A percentile compares a stretch with the other conserved stretches of the same genome.
These are phyloP conservation scores for Tragelaphus buxtoni DNA, from an alignment of 2,113 vertebrate genomes.

Conservation along the genomic window DNA sequence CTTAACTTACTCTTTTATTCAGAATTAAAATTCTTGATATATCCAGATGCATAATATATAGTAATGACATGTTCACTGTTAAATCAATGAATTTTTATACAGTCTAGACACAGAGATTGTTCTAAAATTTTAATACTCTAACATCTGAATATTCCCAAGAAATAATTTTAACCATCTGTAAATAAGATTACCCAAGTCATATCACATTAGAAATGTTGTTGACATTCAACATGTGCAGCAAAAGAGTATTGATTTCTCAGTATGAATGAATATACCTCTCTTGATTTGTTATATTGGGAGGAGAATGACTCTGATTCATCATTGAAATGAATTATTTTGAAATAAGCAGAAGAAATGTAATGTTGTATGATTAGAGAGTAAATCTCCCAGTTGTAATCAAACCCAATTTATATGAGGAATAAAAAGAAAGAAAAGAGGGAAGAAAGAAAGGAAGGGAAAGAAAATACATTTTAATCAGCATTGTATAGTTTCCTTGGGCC, in stretches of 20 bases:
- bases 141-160: not conserved
- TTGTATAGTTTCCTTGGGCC: not conserved
- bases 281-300: conserved; percentile 35
- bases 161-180: not conserved
- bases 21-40: not conserved
- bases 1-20: not conserved
- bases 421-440: not conserved
- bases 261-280: not conserved
- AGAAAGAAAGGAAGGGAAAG: not conserved
- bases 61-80: not conserved
- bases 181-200: not conserved
- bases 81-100: not conserved
- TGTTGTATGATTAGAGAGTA: not conserved
- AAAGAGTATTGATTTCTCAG: conserved; percentile 47
- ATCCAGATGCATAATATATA: not conserved
- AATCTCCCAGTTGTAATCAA: not conserved
- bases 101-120: not conserved
- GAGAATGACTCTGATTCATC: conserved; percentile 34
- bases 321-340: conserved; percentile 28
- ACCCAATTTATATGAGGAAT: not conserved
- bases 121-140: not conserved
- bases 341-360: not conserved
- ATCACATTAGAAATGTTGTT: not conserved
- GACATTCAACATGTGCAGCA: not conserved
- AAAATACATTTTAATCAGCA: not conserved